Conservation (phyloP, 2,888 invertebrate genomes). For the Ichneumoninae sp. region DNA sequence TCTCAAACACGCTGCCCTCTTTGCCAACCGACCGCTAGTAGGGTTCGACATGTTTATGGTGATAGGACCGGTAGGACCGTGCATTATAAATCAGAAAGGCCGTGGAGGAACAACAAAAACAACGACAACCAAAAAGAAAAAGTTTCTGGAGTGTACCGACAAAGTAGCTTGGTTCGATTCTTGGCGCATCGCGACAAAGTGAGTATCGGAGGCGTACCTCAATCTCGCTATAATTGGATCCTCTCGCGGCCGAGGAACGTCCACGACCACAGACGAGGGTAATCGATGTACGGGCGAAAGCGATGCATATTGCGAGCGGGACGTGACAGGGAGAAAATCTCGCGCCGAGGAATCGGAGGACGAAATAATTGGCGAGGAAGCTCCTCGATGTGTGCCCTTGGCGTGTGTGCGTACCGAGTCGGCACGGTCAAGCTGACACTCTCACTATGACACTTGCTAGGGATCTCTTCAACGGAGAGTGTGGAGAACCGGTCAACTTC, state of each 20-base stretch:
- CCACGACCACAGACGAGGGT: constrained; percentile 47
- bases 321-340: constrained; percentile 52
- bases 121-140: constrained; percentile 19
- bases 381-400: constrained; percentile 12
- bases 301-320: constrained; percentile 58
- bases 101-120: not conserved
- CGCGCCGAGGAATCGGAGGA: constrained; percentile 58
- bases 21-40: constrained; percentile 41
- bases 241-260: constrained; percentile 43
- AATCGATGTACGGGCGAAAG: constrained; percentile 50
- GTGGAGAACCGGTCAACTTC: constrained; percentile 28
- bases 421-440: constrained; percentile 18
- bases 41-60: constrained; percentile 50
- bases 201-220: constrained; percentile 47
- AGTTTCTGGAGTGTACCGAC: constrained; percentile 40
- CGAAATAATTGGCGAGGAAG: constrained; percentile 65
- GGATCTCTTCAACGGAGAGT: not conserved
- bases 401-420: not conserved
- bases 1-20: not conserved
- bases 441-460: not conserved
- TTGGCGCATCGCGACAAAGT: constrained; percentile 60
- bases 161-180: constrained; percentile 54
- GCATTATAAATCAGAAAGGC: constrained; percentile 47
- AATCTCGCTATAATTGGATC: constrained; percentile 64
- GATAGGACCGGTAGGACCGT: constrained; percentile 37